Evolutionary conservation across 1,140 invertebrate genomes (phyloP).

Genomic region (Colletes gigas): DNA sequence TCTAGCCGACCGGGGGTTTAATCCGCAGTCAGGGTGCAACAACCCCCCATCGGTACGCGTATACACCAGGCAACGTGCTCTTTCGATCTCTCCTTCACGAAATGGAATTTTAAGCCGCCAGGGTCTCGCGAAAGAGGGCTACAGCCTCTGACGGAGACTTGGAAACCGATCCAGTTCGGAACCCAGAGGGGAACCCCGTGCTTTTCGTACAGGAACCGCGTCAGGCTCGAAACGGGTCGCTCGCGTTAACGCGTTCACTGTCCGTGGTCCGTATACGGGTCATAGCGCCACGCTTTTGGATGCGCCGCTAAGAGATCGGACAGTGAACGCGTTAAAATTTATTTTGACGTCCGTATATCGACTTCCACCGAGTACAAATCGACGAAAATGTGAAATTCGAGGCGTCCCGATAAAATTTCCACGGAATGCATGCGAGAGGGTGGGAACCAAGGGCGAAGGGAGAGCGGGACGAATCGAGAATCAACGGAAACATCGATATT

Average conservation of each 20-base stretch:
- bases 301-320: too few species aligned
- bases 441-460: not conserved
- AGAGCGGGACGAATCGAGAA: not conserved
- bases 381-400: too few species aligned
- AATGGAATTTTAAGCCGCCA: too few species aligned
- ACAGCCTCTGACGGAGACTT: not conserved
- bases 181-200: not conserved
- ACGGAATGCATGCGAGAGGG: not conserved
- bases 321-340: too few species aligned
- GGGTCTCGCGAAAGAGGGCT: too few species aligned
- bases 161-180: conserved; percentile 44
- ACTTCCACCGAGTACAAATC: too few species aligned
- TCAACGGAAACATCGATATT: conserved; percentile 45
- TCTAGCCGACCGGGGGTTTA: conserved; percentile 26
- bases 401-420: not conserved
- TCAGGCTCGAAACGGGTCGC: too few species aligned
- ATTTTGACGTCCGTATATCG: too few species aligned
- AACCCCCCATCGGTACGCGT: conserved; percentile 37
- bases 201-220: not conserved
- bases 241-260: too few species aligned
- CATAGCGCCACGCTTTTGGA: too few species aligned
- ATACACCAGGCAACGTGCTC: conserved; percentile 8
- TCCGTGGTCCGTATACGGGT: too few species aligned
- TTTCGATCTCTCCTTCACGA: conserved; percentile 12
- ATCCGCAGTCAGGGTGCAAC: conserved; percentile 63